Evolutionary conservation across 2,113 vertebrate genomes (phyloP), one percentile per base, ranked within the genome.

Genomic region (Elephantulus edwardii): DNA sequence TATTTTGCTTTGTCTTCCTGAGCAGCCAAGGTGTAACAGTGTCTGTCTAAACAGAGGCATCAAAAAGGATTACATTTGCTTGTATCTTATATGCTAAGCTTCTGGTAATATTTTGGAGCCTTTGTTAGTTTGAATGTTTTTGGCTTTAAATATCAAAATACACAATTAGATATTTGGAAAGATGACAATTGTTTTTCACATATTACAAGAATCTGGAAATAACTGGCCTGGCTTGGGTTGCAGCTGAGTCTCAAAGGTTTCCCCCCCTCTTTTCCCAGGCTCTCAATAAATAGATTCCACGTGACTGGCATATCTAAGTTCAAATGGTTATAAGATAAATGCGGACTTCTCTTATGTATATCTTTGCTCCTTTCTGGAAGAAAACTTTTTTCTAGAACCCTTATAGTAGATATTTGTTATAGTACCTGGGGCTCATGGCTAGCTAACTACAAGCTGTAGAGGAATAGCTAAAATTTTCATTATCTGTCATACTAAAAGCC

Each of bases 21-120:
- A n/a, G n/a, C n/a, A n/a, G n/a, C n/a, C n/a, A 14, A 38, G 50
- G 20, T 60, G 35, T n/a, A 26, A 19, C 1, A 0, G 0, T 1
- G 1, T 48, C 44, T 14, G 56, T 19, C 20, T 74, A 14, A 40
- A 58, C 0, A 35, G 1, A 0, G 8, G 9, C 14, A 42, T 52
- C 35, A 30, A 40, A 1, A 0, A 6, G 16, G 12, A n/a, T n/a
- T 17, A 24, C 54, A 1, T 4, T 33, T 54, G 3, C 26, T n/a
- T 60, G 54, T 22, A 4, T 87, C 35, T 33, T 52, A 2, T 6
- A 56, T n/a, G 8, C 28, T 40, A 2, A 9, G 11, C 35, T 14
- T 22, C 35, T 58, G 22, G 14, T 1, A 46, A 4, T 30, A 30
- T 0, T 1, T 30, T 30, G 26, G 33, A 50, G 2, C 7, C 5